Percentiles rank a stretch among this genome's conserved stretches.
These are phyloP conservation scores for Drosophila multiciliata DNA, from an alignment of 2,888 invertebrate genomes.

Conservation along the genomic window DNA sequence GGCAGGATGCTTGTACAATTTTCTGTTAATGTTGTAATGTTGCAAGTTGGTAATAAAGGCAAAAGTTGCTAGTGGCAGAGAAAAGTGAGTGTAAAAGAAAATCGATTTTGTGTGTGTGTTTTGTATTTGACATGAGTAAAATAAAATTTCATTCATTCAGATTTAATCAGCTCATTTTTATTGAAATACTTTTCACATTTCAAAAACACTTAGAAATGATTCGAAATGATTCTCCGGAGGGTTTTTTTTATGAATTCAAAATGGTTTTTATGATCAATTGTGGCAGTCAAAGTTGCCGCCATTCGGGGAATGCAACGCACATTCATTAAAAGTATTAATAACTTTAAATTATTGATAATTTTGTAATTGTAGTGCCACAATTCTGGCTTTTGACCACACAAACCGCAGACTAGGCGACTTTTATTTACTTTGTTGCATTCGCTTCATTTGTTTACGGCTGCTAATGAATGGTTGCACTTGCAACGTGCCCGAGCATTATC, in stretches of 20 bases:
- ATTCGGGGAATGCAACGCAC: constrained; percentile 19
- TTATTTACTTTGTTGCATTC: constrained; percentile 42
- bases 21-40: constrained; percentile 30
- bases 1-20: constrained; percentile 10
- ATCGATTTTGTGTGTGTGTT: not conserved
- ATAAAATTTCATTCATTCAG: not conserved
- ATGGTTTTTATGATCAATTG: constrained; percentile 8
- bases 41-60: constrained; percentile 19
- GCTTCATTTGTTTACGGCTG: constrained; percentile 45
- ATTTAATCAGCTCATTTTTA: not conserved
- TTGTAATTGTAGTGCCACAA: constrained; percentile 36
- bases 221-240: not conserved
- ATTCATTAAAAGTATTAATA: constrained; percentile 47
- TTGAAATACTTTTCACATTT: not conserved
- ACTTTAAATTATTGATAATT: constrained; percentile 56
- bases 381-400: constrained; percentile 17
- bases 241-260: not conserved
- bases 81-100: not conserved
- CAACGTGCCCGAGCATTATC: constrained; percentile 17
- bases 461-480: constrained; percentile 53
- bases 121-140: not conserved
- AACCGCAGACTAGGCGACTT: constrained; percentile 19
- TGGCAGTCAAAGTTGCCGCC: constrained; percentile 3
- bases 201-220: not conserved
- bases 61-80: not conserved